Percentiles rank a stretch among this genome's conserved stretches.
phyloP scores from a whole-genome alignment of 1,140 invertebrate genomes.

The Halictus rubicundus region DNA sequence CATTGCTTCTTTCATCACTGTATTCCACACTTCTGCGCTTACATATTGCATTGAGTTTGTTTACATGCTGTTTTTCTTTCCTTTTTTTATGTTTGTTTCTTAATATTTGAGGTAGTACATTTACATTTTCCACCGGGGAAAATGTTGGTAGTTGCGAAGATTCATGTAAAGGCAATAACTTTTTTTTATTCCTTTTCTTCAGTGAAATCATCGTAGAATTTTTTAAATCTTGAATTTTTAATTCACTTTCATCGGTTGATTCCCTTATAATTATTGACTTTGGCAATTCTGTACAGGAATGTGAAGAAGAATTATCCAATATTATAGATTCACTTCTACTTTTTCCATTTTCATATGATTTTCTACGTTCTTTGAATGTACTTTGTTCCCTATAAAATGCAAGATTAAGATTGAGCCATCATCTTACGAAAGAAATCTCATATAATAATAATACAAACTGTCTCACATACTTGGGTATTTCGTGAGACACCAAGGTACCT shows the following conservation, averaged over 20 bases:
- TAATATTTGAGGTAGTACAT: not conserved
- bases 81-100: constrained; percentile 16
- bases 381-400: not conserved
- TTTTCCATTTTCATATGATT: not conserved
- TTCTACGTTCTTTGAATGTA: not conserved
- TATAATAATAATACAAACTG: no score
- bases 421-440: no score
- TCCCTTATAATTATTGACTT: constrained; percentile 33
- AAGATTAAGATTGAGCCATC: no score
- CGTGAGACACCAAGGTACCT: no score
- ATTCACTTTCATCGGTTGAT: constrained; percentile 37
- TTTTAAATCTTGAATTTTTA: constrained; percentile 16
- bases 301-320: constrained; percentile 10
- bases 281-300: not conserved
- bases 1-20: not conserved
- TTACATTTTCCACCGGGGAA: constrained; percentile 56
- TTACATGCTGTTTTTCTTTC: constrained; percentile 14
- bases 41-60: constrained; percentile 29
- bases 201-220: not conserved
- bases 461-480: no score
- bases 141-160: constrained; percentile 67
- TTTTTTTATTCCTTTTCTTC: constrained; percentile 55
- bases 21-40: constrained; percentile 1
- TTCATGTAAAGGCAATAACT: constrained; percentile 63
- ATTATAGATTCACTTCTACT: constrained; percentile 14